Conservation (phyloP, 1,140 invertebrate species). For the Trypoxylus dichotomus region DNA sequence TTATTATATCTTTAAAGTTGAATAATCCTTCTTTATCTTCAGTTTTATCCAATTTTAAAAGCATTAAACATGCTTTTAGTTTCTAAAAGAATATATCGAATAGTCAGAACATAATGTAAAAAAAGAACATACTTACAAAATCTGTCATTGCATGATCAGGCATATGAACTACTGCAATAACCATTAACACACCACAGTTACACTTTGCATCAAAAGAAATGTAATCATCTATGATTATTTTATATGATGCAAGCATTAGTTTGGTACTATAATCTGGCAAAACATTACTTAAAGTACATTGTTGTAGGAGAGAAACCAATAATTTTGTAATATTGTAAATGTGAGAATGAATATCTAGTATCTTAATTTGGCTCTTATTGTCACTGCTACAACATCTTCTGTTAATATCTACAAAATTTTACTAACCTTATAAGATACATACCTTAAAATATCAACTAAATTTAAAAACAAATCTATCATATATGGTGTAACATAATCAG, state of each 20-base stretch:
- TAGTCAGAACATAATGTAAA: not conserved
- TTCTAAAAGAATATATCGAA: not conserved
- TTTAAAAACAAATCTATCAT: constrained; percentile 6
- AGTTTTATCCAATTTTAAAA: constrained; percentile 23
- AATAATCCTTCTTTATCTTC: not conserved
- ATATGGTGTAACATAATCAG: constrained; percentile 19
- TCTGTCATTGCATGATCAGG: constrained; percentile 8
- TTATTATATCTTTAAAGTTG: not conserved
- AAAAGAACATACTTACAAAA: constrained; percentile 16
- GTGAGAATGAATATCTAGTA: not conserved
- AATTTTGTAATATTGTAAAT: constrained; percentile 26
- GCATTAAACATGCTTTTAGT: not conserved
- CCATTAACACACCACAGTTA: constrained; percentile 31
- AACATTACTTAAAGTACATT: constrained; percentile 3
- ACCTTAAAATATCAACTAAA: not conserved
- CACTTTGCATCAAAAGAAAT: constrained; percentile 29
- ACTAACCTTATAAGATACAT: not conserved
- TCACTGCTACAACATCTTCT: not conserved
- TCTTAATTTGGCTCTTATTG: not conserved
- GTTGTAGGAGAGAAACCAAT: constrained; percentile 24
- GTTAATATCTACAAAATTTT: not conserved
- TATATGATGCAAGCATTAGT: constrained; percentile 17
- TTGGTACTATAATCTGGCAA: constrained; percentile 11
- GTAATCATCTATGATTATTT: constrained; percentile 27
- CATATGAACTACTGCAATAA: constrained; percentile 8